Base-by-base conservation (phyloP, 2,113 vertebrate genomes). In the Larimichthys polyactis region DNA sequence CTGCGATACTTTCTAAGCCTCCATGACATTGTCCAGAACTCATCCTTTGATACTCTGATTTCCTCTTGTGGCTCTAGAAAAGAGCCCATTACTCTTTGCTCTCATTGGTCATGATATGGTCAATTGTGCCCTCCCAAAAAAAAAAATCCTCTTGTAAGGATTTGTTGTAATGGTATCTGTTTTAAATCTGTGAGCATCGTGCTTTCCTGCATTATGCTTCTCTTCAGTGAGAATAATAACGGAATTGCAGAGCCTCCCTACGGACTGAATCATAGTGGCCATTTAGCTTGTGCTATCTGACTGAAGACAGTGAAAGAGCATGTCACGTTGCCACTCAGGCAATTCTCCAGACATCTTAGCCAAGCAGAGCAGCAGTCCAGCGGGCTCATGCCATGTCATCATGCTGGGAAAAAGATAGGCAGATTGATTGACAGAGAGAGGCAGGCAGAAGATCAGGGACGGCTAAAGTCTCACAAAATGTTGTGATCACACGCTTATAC, bases 241-340 rank as follows among this genome's bases (percentile, higher is more conserved):
- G 4, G 43, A 43, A 72, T 54, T 46, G 63, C 40, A 63, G 48
- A 44, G 14, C 55, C 22, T 54, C 68, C 8, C 27, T 27, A 29
- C 0, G 15, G 49, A 52, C 46, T 68, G 46, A 65, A 52, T 43
- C 52, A 52, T 12, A 24, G 52, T 32, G 63, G 17, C 15, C 69
- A 54, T 78, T 58, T 72, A 79, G 62, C 19, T 22, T 4, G 22
- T 4, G 2, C 64, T 43, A 29, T 79, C 40, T 57, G 55, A 48
- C 69, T 58, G 57, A 74, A 59, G 24, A 62, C 57, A 79, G 55
- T 60, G 46, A 71, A 19, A 52, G 43, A 65, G 36, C 51, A 48
- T 80, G 72, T 71, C 66, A 54, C 46, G 54, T 55, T 62, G 52
- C 69, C 49, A 59, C 66, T 80, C 51, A 70, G 71, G 40, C 64